Percentiles rank a stretch among this genome's conserved stretches.
Evolutionary conservation across 2,113 vertebrate species (phyloP).

Genomic region (Apeltes quadracus): DNA sequence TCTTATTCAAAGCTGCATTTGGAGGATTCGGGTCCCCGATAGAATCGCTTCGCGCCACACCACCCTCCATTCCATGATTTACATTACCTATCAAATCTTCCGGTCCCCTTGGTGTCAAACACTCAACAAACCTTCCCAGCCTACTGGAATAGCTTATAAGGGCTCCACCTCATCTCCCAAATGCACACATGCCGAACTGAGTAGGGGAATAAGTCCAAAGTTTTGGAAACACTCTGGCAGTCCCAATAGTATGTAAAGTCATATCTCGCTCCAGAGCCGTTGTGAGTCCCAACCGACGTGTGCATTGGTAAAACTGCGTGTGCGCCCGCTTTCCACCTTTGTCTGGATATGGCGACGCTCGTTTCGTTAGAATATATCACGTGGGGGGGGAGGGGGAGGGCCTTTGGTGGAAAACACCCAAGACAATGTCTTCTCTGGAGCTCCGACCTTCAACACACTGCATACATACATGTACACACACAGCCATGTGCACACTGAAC

Average conservation of each 20-base stretch:
- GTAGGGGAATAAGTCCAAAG: constrained; percentile 38
- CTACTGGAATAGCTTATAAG: constrained; percentile 19
- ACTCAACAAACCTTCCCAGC: constrained; percentile 38
- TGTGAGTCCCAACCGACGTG: constrained; percentile 50
- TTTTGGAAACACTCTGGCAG: constrained; percentile 59
- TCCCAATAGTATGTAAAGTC: constrained; percentile 76
- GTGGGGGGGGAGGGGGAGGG: constrained; percentile 11
- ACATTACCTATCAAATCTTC: constrained; percentile 69
- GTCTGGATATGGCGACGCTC: constrained; percentile 34
- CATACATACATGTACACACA: constrained; percentile 15
- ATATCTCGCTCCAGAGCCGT: constrained; percentile 58
- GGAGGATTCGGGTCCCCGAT: constrained; percentile 67
- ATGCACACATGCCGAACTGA: constrained; percentile 33
- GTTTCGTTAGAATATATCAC: constrained; percentile 47
- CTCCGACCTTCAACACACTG: neutral
- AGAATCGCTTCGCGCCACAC: constrained; percentile 46
- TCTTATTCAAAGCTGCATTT: constrained; percentile 72
- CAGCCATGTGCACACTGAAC: neutral
- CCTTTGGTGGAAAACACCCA: constrained; percentile 8
- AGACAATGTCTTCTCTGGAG: constrained; percentile 32
- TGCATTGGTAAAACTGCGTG: constrained; percentile 29
- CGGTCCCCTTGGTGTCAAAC: constrained; percentile 52
- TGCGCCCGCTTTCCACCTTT: constrained; percentile 21
- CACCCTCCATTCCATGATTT: constrained; percentile 55
- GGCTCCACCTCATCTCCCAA: constrained; percentile 40